Conservation (phyloP, 2,113 vertebrate species). For the Talpa occidentalis region DNA sequence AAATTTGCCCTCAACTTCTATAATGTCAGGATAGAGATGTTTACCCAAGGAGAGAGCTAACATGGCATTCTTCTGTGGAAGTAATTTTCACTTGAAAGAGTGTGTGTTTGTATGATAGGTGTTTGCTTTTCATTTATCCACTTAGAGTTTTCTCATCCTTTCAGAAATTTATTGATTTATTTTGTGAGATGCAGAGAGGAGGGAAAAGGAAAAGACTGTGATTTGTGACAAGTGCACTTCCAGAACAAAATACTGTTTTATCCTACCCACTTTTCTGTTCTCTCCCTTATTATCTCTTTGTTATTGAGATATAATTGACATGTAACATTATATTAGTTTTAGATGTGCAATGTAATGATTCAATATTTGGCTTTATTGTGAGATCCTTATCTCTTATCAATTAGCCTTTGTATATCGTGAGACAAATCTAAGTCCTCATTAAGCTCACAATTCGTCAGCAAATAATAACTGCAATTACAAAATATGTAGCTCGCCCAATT, state of each 20-base stretch:
- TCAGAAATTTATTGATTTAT: constrained; percentile 72
- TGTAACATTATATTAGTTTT: background rate
- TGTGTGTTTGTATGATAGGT: constrained; percentile 58
- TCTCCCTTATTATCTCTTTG: background rate
- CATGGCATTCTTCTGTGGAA: constrained; percentile 20
- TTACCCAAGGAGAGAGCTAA: constrained; percentile 73
- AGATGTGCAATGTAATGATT: background rate
- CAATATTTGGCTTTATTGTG: background rate
- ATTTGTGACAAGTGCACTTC: background rate
- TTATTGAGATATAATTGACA: background rate
- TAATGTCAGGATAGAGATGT: constrained; percentile 52
- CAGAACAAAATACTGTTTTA: background rate
- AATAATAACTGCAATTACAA: background rate
- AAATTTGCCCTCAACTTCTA: constrained; percentile 52
- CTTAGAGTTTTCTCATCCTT: constrained; percentile 66
- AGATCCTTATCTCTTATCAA: background rate
- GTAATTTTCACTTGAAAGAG: constrained; percentile 66
- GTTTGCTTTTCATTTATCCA: constrained; percentile 78
- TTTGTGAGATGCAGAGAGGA: constrained; percentile 48
- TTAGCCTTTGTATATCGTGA: background rate
- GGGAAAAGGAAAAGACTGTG: background rate
- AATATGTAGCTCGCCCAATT: background rate
- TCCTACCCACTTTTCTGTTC: background rate
- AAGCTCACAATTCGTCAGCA: background rate
- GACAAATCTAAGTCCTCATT: constrained; percentile 30